Conservation (phyloP, 2,797 vertebrate species). For the Yasuhikotakia modesta region DNA sequence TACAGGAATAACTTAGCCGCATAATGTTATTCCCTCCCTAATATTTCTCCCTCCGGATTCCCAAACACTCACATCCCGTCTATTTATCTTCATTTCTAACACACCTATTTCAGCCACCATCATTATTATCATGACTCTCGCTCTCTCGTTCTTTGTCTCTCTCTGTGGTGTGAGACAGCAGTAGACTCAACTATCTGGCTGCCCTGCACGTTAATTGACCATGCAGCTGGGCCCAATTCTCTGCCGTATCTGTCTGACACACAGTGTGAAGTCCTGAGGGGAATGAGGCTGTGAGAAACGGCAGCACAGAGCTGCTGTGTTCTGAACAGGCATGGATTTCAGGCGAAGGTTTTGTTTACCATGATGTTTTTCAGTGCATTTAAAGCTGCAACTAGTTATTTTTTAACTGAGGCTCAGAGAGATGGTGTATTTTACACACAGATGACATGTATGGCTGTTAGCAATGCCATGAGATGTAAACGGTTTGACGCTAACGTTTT, state of each 20-base stretch:
- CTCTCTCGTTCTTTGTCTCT: conserved; percentile 19
- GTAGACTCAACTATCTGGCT: conserved; percentile 39
- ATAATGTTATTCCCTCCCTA: neutral
- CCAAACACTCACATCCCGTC: conserved; percentile 3
- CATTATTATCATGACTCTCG: conserved; percentile 27
- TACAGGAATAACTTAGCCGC: neutral
- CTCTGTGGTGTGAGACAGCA: conserved; percentile 35
- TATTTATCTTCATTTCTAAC: conserved; percentile 29
- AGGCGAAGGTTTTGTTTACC: no score
- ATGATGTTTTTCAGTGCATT: no score
- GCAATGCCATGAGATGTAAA: neutral
- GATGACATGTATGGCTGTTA: no score
- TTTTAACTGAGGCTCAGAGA: no score
- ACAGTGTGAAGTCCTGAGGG: conserved; percentile 30
- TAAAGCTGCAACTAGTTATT: no score
- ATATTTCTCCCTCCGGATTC: neutral
- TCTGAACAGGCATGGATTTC: neutral
- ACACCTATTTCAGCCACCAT: conserved; percentile 33
- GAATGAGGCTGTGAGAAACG: conserved; percentile 19
- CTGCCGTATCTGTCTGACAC: conserved; percentile 35
- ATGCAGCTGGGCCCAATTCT: conserved; percentile 40
- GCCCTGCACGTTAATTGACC: conserved; percentile 47
- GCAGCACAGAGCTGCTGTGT: conserved; percentile 25
- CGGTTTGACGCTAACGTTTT: neutral
- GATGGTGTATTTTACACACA: no score